phyloP scores from a whole-genome alignment of 2,113 vertebrate species.

The Oreamnos americanus region DNA sequence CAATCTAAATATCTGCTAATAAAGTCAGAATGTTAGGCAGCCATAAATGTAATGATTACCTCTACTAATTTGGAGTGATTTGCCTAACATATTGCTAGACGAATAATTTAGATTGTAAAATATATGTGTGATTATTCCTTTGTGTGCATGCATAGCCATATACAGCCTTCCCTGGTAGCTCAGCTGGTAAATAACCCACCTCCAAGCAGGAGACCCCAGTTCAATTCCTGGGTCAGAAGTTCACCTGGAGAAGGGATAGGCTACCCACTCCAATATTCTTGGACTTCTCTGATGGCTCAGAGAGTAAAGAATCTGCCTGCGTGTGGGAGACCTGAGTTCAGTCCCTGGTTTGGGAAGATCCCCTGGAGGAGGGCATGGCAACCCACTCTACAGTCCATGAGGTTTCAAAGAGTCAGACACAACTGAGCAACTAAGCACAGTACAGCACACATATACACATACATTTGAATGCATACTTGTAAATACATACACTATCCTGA shows the following conservation, averaged over 20 bases:
- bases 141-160: neutral
- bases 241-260: neutral
- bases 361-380: neutral
- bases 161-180: neutral
- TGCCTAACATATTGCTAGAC: neutral
- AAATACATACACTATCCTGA: neutral
- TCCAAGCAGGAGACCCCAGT: neutral
- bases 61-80: neutral
- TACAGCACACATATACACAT: neutral
- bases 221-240: neutral
- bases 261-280: neutral
- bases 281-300: neutral
- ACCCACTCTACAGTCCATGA: neutral
- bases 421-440: neutral
- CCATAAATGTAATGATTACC: neutral
- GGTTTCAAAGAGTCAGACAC: neutral
- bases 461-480: neutral
- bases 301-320: neutral
- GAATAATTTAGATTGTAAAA: constrained; percentile 10
- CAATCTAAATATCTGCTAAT: neutral
- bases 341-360: neutral
- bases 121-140: neutral
- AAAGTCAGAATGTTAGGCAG: neutral
- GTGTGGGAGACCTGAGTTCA: neutral
- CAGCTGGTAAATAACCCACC: neutral